A percentile compares a stretch with the other conserved stretches of the same genome.
Evolutionary conservation across 1,140 invertebrate species (phyloP).

Genomic region (Ditylenchus dipsaci): DNA sequence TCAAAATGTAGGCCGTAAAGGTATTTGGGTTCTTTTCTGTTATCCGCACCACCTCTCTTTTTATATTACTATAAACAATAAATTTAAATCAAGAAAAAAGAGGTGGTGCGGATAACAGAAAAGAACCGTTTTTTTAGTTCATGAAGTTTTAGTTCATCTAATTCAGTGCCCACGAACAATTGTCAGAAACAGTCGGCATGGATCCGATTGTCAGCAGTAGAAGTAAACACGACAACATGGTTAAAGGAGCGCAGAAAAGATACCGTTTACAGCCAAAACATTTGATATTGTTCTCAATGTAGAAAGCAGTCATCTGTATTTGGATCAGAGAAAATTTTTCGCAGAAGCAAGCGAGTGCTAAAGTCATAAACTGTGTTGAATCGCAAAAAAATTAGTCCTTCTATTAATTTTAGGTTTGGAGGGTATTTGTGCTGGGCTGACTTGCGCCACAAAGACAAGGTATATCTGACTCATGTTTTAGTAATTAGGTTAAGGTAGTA

Average conservation of each 20-base stretch:
- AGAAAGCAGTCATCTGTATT: slow-evolving; percentile 39
- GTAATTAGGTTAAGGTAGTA: no score
- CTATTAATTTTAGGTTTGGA: not conserved
- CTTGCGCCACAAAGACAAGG: slow-evolving; percentile 27
- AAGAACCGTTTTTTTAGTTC: not conserved
- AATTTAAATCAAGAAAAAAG: not conserved
- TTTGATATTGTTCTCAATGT: slow-evolving; percentile 36
- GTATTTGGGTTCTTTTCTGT: no score
- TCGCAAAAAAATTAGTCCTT: no score
- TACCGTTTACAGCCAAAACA: slow-evolving; percentile 18
- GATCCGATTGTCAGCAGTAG: not conserved
- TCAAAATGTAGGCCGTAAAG: slow-evolving; percentile 17
- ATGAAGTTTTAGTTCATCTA: not conserved
- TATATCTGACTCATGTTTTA: slow-evolving; percentile 10
- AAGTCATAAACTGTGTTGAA: not conserved
- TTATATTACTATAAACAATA: not conserved
- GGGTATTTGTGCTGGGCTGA: slow-evolving; percentile 39
- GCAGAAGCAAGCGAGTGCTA: slow-evolving; percentile 28
- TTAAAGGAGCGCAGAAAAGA: slow-evolving; percentile 13
- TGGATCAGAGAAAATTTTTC: slow-evolving; percentile 21
- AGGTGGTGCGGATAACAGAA: no score
- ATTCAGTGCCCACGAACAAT: slow-evolving; percentile 34
- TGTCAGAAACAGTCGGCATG: slow-evolving; percentile 13
- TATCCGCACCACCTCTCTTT: no score
- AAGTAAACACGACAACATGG: no score